Percentiles rank a stretch among this genome's conserved stretches.
These are phyloP conservation scores for Patella caerulea DNA, from an alignment of 2,888 invertebrate species.

Conservation along the genomic window DNA sequence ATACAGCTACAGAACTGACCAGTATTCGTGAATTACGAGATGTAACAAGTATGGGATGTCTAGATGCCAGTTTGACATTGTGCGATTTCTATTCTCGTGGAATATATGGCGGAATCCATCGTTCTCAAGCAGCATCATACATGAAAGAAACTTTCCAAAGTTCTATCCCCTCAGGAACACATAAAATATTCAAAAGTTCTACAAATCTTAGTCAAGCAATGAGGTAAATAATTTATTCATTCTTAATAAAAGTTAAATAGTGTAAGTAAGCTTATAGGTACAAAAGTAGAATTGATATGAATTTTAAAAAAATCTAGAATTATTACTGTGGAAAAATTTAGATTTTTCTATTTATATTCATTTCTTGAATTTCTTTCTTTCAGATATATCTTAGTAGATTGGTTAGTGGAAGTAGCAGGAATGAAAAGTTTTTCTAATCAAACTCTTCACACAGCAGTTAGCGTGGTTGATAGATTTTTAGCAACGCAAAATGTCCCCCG, in stretches of 20 bases:
- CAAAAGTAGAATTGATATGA: too few species aligned
- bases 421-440: slow-evolving; percentile 68
- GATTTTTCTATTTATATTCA: too few species aligned
- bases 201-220: slow-evolving; percentile 64
- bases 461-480: slow-evolving; percentile 66
- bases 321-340: too few species aligned
- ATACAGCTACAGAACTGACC: slow-evolving; percentile 54
- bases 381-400: slow-evolving; percentile 70
- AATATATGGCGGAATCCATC: slow-evolving; percentile 60
- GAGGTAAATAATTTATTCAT: slow-evolving; percentile 52
- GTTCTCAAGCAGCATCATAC: slow-evolving; percentile 54
- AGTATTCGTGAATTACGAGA: slow-evolving; percentile 64
- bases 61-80: slow-evolving; percentile 59
- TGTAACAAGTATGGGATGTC: slow-evolving; percentile 49
- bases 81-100: slow-evolving; percentile 59
- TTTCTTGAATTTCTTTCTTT: slow-evolving; percentile 17
- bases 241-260: too few species aligned
- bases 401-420: slow-evolving; percentile 70
- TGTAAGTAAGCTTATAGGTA: not conserved
- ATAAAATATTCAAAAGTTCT: slow-evolving; percentile 54
- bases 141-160: slow-evolving; percentile 61
- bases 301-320: too few species aligned
- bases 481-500: slow-evolving; percentile 54
- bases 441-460: slow-evolving; percentile 66
- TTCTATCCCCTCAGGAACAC: slow-evolving; percentile 54